Evolutionary conservation across 2,888 invertebrate species (phyloP).

Genomic region (Xanthorhoe designata): DNA sequence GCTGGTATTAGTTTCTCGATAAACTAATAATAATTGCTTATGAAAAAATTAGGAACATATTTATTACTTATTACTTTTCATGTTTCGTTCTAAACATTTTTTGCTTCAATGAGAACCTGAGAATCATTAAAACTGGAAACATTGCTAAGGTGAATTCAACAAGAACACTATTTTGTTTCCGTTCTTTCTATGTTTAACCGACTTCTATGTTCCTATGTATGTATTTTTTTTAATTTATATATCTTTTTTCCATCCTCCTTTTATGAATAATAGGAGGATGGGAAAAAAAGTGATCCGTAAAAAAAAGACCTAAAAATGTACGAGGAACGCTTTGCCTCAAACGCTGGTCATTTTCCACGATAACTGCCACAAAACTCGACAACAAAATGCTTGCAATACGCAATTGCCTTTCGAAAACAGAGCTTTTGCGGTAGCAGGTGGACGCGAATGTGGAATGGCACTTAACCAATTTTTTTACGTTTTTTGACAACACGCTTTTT

Average conservation of each 20-base stretch:
- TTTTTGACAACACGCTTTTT: conserved; percentile 22
- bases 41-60: too few relatives aligned
- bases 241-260: too few relatives aligned
- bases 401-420: conserved; percentile 19
- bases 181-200: too few relatives aligned
- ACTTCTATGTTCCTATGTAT: too few relatives aligned
- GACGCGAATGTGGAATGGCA: conserved; percentile 13
- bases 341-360: conserved; percentile 9
- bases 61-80: too few relatives aligned
- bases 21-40: too few relatives aligned
- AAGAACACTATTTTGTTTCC: not conserved
- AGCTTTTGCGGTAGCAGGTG: conserved; percentile 22
- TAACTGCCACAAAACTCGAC: conserved; percentile 21
- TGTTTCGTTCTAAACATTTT: too few relatives aligned
- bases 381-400: conserved; percentile 18
- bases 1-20: not conserved
- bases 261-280: too few relatives aligned
- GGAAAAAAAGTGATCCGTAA: too few relatives aligned
- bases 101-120: not conserved
- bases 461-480: conserved; percentile 17
- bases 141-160: too few relatives aligned
- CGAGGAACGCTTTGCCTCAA: conserved; percentile 10
- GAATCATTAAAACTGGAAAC: not conserved
- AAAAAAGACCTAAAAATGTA: conserved; percentile 4
- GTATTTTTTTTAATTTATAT: too few relatives aligned